Evolutionary conservation across 2,113 vertebrate species (phyloP).

Genomic region (Edolisoma coerulescens): DNA sequence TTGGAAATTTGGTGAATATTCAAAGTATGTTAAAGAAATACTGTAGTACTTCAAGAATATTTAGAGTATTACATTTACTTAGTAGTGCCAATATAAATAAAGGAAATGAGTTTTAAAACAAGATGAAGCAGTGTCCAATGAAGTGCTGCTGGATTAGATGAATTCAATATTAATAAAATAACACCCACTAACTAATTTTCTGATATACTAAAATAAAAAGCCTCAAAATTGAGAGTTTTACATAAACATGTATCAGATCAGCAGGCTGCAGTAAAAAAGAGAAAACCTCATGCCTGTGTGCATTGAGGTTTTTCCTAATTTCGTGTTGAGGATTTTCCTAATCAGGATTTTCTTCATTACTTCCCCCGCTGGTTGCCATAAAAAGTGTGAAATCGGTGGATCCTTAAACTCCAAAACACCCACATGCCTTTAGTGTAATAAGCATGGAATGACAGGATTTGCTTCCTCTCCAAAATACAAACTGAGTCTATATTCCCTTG

Average conservation of each 20-base stretch:
- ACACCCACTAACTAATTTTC: neutral
- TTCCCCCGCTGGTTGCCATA: neutral
- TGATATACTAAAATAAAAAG: neutral
- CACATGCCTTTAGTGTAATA: neutral
- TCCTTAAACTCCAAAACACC: neutral
- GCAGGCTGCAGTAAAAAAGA: neutral
- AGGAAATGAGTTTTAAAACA: neutral
- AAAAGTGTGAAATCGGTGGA: neutral
- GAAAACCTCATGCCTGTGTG: neutral
- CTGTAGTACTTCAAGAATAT: neutral
- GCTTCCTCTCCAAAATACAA: neutral
- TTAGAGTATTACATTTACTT: neutral
- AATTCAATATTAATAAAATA: neutral
- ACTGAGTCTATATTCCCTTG: neutral
- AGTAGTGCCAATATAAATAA: neutral
- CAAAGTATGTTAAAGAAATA: neutral
- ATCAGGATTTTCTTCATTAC: neutral
- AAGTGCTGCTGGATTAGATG: neutral
- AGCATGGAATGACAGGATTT: neutral
- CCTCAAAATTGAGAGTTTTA: neutral
- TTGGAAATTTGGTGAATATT: neutral
- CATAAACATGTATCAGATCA: rapidly evolving
- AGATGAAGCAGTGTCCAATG: neutral
- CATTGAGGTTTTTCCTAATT: neutral
- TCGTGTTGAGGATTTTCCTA: neutral